Conservation (phyloP, 35 echinoderm and acorn worm species). For the Apostichopus japonicus region DNA sequence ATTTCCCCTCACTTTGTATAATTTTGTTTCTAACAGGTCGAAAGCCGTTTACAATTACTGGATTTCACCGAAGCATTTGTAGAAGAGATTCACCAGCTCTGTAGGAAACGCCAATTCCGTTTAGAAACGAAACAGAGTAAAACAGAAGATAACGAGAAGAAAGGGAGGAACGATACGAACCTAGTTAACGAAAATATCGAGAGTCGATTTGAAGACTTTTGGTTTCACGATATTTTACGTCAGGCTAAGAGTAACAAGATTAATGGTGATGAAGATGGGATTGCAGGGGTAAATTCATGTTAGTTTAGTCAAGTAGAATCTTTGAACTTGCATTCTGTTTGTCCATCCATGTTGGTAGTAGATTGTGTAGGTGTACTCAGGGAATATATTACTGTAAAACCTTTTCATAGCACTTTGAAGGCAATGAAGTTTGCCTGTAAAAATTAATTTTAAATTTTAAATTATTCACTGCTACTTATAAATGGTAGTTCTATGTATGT, state of each 20-base stretch:
- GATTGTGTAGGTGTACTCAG: too few relatives aligned
- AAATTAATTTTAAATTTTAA: too few relatives aligned
- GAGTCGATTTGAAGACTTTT: conserved; percentile 2
- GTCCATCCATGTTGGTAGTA: too few relatives aligned
- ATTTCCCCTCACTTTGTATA: neutral
- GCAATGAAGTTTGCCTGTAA: too few relatives aligned
- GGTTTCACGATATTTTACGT: conserved; percentile 1
- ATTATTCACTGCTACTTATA: too few relatives aligned
- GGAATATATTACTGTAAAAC: too few relatives aligned
- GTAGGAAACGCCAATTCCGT: conserved; percentile 9
- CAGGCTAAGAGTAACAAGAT: neutral
- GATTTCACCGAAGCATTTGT: neutral
- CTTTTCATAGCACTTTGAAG: too few relatives aligned
- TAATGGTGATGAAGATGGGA: neutral
- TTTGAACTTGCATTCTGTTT: too few relatives aligned
- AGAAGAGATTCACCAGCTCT: neutral
- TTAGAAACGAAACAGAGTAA: neutral
- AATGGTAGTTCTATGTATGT: too few relatives aligned
- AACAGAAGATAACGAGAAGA: conserved; percentile 1
- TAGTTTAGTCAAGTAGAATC: too few relatives aligned
- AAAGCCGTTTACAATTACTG: neutral
- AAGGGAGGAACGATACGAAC: neutral
- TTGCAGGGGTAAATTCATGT: neutral
- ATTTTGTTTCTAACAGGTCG: neutral
- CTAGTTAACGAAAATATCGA: neutral